Evolutionary conservation across 2,797 vertebrate species (phyloP), one percentile per base, ranked within the genome.

Genomic region (Sebastolobus altivelis): DNA sequence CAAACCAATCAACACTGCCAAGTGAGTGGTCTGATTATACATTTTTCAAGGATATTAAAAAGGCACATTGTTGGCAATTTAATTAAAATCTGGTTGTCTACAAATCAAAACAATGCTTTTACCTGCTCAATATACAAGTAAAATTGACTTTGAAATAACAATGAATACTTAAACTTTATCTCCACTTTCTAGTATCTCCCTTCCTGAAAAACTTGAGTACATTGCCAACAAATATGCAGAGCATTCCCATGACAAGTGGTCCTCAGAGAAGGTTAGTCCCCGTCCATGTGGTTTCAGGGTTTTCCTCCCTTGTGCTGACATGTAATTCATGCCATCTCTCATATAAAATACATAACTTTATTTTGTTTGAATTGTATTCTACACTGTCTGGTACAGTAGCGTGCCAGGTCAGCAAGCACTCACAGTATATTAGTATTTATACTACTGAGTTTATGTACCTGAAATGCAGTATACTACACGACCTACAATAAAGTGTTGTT

Each of bases 191-290:
- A 99, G 99, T 87, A 97, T 99, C 91, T 96, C 97, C 60, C 96
- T 99, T 90, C 98, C 98, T 94, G 99, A 99, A 95, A 99, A 99
- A 94, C 75, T 99, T 94, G 98, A 99, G 72, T 97, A 97, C 90
- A 95, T 99, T 84, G 96, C 98, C 89, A 98, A 97, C 95, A 99
- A 98, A 92, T 99, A 97, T 80, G 98, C 98, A 59, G 99, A 99
- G 93, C 97, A 99, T 94, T 97, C 97, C 86, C 99, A 99, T 79
- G 98, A 99, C 80, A 99, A 98, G 94, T 99, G 99, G 99, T 96
- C 97, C 83, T 97, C 97, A 88, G 99, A 99, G 85, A 99, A 99
- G 97, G 99, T 99, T 91, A 52, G 91, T 90, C 8, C 59, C 38
- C 55, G 18, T 67, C 12, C 12, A 37, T 43, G 11, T 80, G 29